Evolutionary conservation across 30 jellyfish, hydroid and myxozoan species (phyloP).

Genomic region (Aurelia aurita complex sp. Pacific): DNA sequence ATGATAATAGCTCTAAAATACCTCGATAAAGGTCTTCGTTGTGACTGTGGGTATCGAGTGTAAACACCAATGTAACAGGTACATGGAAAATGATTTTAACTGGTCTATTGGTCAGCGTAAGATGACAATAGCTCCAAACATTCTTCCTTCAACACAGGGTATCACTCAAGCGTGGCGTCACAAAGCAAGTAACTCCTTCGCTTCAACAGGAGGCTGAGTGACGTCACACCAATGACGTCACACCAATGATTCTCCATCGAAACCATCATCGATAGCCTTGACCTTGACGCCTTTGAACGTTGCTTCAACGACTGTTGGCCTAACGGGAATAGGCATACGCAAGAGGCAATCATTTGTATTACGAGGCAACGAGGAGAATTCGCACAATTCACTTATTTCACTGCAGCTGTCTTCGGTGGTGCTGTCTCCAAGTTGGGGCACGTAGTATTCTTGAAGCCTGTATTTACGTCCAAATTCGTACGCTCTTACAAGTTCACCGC

Average conservation of each 20-base stretch:
- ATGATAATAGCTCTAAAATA: too few relatives aligned
- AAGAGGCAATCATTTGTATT: conserved; percentile 70
- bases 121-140: too few relatives aligned
- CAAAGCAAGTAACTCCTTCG: too few relatives aligned
- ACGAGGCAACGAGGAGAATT: conserved; percentile 77
- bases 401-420: conserved; percentile 73
- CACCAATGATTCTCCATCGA: conserved; percentile 64
- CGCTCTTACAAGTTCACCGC: conserved; percentile 91
- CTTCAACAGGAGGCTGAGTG: too few relatives aligned
- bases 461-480: conserved; percentile 91
- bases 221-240: conserved; percentile 12
- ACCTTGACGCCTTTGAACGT: conserved; percentile 29
- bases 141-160: too few relatives aligned
- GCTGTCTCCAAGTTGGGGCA: conserved; percentile 64
- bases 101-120: too few relatives aligned
- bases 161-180: too few relatives aligned
- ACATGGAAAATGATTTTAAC: too few relatives aligned
- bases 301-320: conserved; percentile 41
- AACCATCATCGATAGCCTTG: conserved; percentile 19
- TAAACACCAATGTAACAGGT: too few relatives aligned
- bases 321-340: conserved; percentile 75
- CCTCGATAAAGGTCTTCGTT: too few relatives aligned
- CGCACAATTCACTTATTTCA: conserved; percentile 68
- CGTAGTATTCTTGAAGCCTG: conserved; percentile 74
- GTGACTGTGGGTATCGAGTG: too few relatives aligned